Conservation (phyloP, 2,888 invertebrate genomes). For the Callimorpha dominula region DNA sequence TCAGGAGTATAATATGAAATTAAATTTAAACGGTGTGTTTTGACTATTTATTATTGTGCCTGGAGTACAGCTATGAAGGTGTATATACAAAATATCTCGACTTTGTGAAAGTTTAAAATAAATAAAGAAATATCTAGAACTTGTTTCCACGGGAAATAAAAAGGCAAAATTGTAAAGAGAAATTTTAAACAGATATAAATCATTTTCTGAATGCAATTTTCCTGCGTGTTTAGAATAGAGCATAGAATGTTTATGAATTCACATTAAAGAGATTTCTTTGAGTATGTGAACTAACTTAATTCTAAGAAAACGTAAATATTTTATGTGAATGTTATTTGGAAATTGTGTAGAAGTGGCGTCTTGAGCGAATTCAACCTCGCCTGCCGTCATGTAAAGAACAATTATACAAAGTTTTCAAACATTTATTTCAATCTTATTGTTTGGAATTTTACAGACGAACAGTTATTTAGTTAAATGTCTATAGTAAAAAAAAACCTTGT, state of each 20-base stretch:
- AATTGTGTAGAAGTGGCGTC: neutral
- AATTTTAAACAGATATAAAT: neutral
- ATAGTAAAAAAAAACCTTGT: too few relatives aligned
- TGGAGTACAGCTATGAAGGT: too few relatives aligned
- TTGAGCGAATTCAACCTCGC: too few relatives aligned
- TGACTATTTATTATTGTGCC: too few relatives aligned
- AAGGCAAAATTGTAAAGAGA: neutral
- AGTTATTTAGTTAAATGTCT: too few relatives aligned
- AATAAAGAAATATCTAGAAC: neutral
- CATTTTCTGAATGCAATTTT: neutral
- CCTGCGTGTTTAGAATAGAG: neutral
- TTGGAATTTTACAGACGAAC: too few relatives aligned
- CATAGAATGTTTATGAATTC: neutral
- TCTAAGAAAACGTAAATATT: neutral
- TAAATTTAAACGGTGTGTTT: too few relatives aligned
- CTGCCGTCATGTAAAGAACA: too few relatives aligned
- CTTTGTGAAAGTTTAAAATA: conserved; percentile 7
- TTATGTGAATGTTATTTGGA: neutral
- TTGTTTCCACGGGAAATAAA: conserved; percentile 6
- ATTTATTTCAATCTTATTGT: too few relatives aligned
- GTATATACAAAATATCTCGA: neutral
- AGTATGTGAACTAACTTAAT: neutral
- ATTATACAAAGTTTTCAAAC: too few relatives aligned
- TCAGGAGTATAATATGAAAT: too few relatives aligned
- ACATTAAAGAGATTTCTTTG: neutral